Evolutionary conservation across 2,797 vertebrate species (phyloP), one percentile per base, ranked within the genome.

Genomic region (Peromyscus melanophrys): DNA sequence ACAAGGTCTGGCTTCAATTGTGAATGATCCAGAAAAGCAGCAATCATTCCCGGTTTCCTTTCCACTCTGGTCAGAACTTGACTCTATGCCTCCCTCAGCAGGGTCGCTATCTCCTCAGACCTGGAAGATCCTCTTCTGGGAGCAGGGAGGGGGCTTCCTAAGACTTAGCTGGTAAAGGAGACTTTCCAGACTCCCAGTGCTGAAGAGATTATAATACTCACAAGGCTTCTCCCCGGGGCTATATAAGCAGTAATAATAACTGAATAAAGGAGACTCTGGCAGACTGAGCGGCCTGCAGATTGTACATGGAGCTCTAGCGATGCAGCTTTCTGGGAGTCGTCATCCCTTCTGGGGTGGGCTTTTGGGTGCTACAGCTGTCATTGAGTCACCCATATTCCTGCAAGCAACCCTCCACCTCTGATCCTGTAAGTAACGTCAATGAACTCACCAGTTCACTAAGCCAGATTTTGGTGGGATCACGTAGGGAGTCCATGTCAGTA

Each of bases 31-130:
- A 75, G 55, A 97, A 96, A 71, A 81, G 73, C 90, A 90, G 86
- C 25, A 77, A 78, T 73, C 40, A 73, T 90, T 34, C 73, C 40
- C 93, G 97, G 89, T 90, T 95, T 96, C 61, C 76, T 77, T 7
- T 89, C 65, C 31, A 4, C 34, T 69, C 91, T 37, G 8, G 16
- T 90, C 92, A 31, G 43, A 87, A 92, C 43, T 71, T 95, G 90
- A 73, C 37, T 27, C 52, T 80, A 10, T 75, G 57, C 7, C 31
- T 40, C 75, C 46, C 40, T 81, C 95, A n/a, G 3, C 59, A 27
- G 43, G 27, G 4, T 49, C 7, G 40, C n/a, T 49, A 37, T 90
- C 49, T 52, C 59, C 57, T 90, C 59, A 29, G 75, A 77, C 59
- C 52, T 37, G 43, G 46, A 52, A 65, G 21, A 65, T 59, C 43